phyloP scores from a whole-genome alignment of 1,140 invertebrate genomes.

The Nephotettix cincticeps region DNA sequence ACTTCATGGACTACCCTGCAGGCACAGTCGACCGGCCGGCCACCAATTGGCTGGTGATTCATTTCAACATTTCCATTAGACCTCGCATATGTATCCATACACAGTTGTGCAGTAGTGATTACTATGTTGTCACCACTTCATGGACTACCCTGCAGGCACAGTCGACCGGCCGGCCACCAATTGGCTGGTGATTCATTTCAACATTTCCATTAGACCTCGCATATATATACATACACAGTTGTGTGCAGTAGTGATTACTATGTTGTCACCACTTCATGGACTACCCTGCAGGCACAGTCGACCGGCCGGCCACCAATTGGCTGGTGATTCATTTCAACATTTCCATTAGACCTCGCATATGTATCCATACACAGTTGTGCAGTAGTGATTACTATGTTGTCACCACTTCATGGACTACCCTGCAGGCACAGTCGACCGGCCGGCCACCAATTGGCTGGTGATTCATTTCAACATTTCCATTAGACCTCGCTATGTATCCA shows the following conservation, averaged over 20 bases:
- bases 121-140: too few species aligned
- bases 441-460: background rate
- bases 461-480: constrained; percentile 12
- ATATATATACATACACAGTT: background rate
- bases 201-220: constrained; percentile 1
- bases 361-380: background rate
- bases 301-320: background rate
- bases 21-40: background rate
- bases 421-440: background rate
- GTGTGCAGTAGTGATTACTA: too few species aligned
- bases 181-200: background rate
- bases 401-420: background rate
- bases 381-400: too few species aligned
- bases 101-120: too few species aligned
- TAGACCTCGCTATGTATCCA: background rate
- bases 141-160: background rate
- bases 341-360: background rate
- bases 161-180: background rate
- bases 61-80: background rate
- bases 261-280: too few species aligned
- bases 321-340: background rate
- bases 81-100: background rate
- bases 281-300: background rate
- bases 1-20: background rate
- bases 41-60: background rate